phyloP scores from a whole-genome alignment of 2,888 invertebrate species.

The Malacosoma neustria region DNA sequence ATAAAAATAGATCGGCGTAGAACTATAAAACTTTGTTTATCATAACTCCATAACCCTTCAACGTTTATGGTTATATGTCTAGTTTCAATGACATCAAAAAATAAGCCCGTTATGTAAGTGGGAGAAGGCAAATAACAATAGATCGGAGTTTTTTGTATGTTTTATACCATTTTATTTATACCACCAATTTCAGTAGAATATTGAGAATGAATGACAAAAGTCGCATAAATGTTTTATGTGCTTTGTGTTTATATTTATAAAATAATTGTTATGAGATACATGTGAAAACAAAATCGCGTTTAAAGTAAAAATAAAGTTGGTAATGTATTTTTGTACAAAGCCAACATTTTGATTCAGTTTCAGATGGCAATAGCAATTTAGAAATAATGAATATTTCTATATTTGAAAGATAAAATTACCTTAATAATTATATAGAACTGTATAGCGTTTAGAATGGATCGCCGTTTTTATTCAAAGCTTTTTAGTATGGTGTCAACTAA shows the following conservation, averaged over 20 bases:
- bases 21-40: background rate
- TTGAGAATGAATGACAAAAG: background rate
- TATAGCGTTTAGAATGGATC: too few relatives aligned
- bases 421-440: too few relatives aligned
- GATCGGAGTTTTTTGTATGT: background rate
- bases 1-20: too few relatives aligned
- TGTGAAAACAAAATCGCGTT: too few relatives aligned
- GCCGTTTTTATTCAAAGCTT: too few relatives aligned
- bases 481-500: too few relatives aligned
- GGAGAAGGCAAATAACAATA: background rate
- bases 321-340: too few relatives aligned
- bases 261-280: background rate
- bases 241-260: background rate
- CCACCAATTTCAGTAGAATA: background rate
- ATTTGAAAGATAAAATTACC: too few relatives aligned
- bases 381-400: too few relatives aligned
- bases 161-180: background rate
- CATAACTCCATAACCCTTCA: background rate
- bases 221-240: background rate
- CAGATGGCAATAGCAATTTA: too few relatives aligned
- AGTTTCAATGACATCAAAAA: background rate
- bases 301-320: too few relatives aligned
- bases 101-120: background rate
- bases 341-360: too few relatives aligned
- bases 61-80: background rate